Percentiles rank a stretch among this genome's conserved stretches.
Evolutionary conservation across 2,113 vertebrate genomes (phyloP).

Genomic region (Muscicapa adusta): DNA sequence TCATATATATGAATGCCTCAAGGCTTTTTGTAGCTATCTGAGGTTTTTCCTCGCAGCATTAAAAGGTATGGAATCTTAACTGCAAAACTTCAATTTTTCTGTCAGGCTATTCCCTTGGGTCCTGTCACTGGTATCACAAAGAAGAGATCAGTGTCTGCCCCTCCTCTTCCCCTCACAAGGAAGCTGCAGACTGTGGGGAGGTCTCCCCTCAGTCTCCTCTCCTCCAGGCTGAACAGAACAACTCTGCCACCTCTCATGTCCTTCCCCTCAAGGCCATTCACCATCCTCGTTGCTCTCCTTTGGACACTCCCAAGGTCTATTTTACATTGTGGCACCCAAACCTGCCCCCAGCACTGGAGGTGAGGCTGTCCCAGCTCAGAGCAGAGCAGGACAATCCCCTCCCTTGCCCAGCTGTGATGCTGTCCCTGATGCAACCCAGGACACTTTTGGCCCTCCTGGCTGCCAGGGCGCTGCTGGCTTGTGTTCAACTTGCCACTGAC

Average conservation of each 20-base stretch:
- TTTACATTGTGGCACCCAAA: background rate
- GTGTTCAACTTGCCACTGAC: fast-evolving
- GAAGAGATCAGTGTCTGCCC: background rate
- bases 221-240: background rate
- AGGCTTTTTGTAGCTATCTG: background rate
- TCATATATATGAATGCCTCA: background rate
- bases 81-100: background rate
- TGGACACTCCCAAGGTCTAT: background rate
- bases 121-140: background rate
- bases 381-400: background rate
- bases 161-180: background rate
- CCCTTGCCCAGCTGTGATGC: fast-evolving
- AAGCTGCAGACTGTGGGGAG: background rate
- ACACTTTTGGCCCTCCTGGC: fast-evolving
- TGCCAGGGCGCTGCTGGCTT: background rate
- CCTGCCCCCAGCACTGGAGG: fast-evolving
- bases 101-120: background rate
- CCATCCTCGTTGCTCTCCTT: background rate
- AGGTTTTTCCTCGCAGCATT: background rate
- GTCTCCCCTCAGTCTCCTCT: background rate
- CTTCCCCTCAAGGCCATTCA: background rate
- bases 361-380: fast-evolving
- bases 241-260: background rate
- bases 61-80: background rate
- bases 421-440: background rate